A percentile compares a stretch with the other conserved stretches of the same genome.
phyloP scores from a whole-genome alignment of 2,113 vertebrate species.

The Acrocephalus arundinaceus region DNA sequence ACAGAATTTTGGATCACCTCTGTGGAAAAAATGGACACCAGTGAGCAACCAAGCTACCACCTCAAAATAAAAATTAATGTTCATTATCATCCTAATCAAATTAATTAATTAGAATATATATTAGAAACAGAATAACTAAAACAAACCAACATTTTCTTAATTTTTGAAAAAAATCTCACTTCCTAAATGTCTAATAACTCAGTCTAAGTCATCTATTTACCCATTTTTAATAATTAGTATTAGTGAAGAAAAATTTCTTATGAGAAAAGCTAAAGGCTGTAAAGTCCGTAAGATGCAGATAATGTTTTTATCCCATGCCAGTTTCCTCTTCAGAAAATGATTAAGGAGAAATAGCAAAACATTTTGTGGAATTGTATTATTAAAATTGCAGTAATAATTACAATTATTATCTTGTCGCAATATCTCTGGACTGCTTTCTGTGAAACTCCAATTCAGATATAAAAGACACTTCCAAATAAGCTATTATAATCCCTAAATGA shows the following conservation, averaged over 20 bases:
- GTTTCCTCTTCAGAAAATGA: not conserved
- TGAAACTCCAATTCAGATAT: not conserved
- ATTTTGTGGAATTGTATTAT: not conserved
- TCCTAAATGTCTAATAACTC: not conserved
- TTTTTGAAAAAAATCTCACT: not conserved
- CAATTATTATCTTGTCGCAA: not conserved
- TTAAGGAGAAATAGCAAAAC: not conserved
- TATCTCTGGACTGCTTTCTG: not conserved
- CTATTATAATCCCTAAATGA: not conserved
- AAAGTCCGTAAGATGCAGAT: not conserved
- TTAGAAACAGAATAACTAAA: not conserved
- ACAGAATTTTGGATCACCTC: slow-evolving; percentile 44
- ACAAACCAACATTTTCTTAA: not conserved
- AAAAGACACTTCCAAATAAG: not conserved
- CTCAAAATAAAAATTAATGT: slow-evolving; percentile 24
- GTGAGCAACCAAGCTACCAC: not conserved
- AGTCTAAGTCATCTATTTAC: not conserved
- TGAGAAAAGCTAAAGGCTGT: not conserved
- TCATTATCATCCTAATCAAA: not conserved
- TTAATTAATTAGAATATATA: not conserved
- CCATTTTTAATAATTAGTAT: not conserved
- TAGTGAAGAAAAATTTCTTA: not conserved
- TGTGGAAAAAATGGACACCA: slow-evolving; percentile 18
- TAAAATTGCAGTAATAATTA: not conserved
- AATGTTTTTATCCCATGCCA: not conserved